phyloP scores from a whole-genome alignment of 2,797 vertebrate genomes.

The Lepidocolaptes lacrymiger region DNA sequence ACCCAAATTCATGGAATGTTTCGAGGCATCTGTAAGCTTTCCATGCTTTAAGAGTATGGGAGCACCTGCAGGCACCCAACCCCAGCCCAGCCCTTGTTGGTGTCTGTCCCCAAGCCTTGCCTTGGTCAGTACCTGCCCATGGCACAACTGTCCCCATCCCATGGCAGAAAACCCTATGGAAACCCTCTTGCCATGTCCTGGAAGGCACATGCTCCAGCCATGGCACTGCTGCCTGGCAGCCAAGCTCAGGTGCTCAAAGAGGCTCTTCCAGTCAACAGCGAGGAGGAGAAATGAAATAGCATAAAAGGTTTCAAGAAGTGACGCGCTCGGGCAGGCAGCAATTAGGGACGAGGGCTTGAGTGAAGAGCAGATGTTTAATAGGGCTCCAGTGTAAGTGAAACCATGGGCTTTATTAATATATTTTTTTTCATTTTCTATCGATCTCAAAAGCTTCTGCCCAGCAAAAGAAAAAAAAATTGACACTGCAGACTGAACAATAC shows the following conservation, averaged over 20 bases:
- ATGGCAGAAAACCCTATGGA: accelerated
- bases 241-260: accelerated
- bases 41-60: not conserved
- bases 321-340: not conserved
- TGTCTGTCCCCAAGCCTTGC: not conserved
- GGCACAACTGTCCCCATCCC: accelerated
- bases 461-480: not conserved
- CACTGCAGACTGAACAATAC: slow-evolving; percentile 22
- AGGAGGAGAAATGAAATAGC: not conserved
- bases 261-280: not conserved
- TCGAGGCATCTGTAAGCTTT: not conserved
- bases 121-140: accelerated
- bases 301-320: slow-evolving; percentile 19
- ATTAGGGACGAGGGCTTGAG: not conserved
- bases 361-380: not conserved
- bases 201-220: not conserved
- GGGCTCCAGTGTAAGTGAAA: not conserved
- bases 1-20: not conserved
- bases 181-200: accelerated
- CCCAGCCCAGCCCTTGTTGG: not conserved
- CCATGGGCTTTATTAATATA: not conserved
- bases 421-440: slow-evolving; percentile 31
- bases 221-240: accelerated
- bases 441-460: slow-evolving; percentile 22
- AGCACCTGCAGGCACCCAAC: not conserved